phyloP scores from a whole-genome alignment of 2,797 vertebrate species.

The Morus bassanus region DNA sequence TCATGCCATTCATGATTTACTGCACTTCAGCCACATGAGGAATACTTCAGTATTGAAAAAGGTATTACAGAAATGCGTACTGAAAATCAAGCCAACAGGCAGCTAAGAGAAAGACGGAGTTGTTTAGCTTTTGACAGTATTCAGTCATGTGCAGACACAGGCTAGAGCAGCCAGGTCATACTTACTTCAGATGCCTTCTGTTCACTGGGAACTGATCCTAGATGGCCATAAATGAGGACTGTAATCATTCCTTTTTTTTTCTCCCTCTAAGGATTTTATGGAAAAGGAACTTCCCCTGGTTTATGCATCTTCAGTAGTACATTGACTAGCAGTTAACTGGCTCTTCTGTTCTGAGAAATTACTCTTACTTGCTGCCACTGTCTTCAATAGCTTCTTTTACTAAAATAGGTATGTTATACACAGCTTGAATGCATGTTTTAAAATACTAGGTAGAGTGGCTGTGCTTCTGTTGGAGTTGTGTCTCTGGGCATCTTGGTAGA shows the following conservation, averaged over 20 bases:
- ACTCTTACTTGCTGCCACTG: not conserved
- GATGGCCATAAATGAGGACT: constrained; percentile 53
- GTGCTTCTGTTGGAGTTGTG: not conserved
- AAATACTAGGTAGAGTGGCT: not conserved
- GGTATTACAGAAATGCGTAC: not conserved
- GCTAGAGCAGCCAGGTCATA: constrained; percentile 59
- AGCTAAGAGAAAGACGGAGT: not conserved
- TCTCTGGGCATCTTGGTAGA: not conserved
- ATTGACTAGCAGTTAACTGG: constrained; percentile 36
- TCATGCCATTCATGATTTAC: not conserved
- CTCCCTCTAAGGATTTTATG: constrained; percentile 3
- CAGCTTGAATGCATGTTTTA: not conserved
- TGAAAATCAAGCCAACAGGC: constrained; percentile 1
- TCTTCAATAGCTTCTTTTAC: not conserved
- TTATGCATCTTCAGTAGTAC: constrained; percentile 28
- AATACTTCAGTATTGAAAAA: not conserved
- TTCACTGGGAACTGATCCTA: constrained; percentile 60
- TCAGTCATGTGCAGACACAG: constrained; percentile 45
- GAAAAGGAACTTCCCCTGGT: constrained; percentile 44
- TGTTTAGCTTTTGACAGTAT: constrained; percentile 48
- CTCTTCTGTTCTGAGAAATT: not conserved
- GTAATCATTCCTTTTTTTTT: not conserved
- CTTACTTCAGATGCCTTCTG: constrained; percentile 58
- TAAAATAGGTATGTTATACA: not conserved
- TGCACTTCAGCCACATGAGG: not conserved